A percentile compares a stretch with the other conserved stretches of the same genome.
Conservation (phyloP, 2,888 invertebrate genomes). For the Anodontia alba region DNA sequence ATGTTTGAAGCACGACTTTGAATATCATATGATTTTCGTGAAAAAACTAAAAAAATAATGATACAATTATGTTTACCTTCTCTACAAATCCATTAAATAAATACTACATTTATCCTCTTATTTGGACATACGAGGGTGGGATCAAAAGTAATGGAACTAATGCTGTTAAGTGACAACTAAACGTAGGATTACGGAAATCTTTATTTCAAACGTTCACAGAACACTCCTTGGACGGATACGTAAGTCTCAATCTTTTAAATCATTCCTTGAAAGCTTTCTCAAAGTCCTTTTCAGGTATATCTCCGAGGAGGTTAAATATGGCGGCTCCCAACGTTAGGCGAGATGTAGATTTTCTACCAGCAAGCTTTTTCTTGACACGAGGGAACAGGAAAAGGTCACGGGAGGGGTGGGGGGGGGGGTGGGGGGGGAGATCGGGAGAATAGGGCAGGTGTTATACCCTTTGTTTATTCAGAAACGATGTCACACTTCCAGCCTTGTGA, state of each 20-base stretch:
- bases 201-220: slow-evolving; percentile 18
- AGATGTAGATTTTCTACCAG: not conserved
- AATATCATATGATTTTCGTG: too few species aligned
- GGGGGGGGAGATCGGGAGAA: not conserved
- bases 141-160: too few species aligned
- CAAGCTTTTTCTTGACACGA: not conserved
- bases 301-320: slow-evolving; percentile 2
- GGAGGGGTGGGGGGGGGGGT: not conserved
- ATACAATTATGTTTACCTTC: too few species aligned
- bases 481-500: not conserved
- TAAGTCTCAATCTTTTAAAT: slow-evolving; percentile 17
- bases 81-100: too few species aligned
- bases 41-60: too few species aligned
- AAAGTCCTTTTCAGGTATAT: slow-evolving; percentile 20
- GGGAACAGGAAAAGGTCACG: not conserved
- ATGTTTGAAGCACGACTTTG: too few species aligned
- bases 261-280: slow-evolving; percentile 18
- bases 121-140: too few species aligned
- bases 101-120: too few species aligned
- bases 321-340: not conserved
- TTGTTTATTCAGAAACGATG: not conserved
- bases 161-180: too few species aligned
- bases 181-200: not conserved
- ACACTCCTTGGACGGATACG: not conserved
- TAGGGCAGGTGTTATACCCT: not conserved